These are phyloP conservation scores for Leptogaster cylindrica DNA, from an alignment of 2,888 invertebrate genomes.

Conservation along the genomic window DNA sequence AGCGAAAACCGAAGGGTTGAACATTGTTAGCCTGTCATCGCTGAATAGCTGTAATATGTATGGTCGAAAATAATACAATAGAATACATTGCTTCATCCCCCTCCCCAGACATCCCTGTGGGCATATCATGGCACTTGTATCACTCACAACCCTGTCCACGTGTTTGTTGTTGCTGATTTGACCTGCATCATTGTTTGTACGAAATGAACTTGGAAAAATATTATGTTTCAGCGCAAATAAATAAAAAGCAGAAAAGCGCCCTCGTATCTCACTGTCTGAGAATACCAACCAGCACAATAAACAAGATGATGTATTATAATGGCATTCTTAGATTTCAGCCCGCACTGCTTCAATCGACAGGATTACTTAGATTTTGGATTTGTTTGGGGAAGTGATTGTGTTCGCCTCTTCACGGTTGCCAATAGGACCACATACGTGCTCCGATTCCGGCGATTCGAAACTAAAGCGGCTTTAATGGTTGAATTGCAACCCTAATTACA, in stretches of 20 bases:
- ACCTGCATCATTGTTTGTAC: constrained; percentile 34
- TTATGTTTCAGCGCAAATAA: constrained; percentile 38
- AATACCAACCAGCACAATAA: constrained; percentile 21
- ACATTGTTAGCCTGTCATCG: constrained; percentile 13
- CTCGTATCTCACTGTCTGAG: not conserved
- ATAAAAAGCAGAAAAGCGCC: constrained; percentile 39
- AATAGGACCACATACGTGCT: too few relatives aligned
- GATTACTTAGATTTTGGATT: constrained; percentile 20
- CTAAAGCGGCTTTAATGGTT: too few relatives aligned
- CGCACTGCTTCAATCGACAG: constrained; percentile 9
- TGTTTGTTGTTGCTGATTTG: constrained; percentile 22
- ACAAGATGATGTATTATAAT: constrained; percentile 32
- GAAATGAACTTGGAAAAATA: constrained; percentile 40
- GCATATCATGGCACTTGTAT: too few relatives aligned
- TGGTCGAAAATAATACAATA: constrained; percentile 35
- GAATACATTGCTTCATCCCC: not conserved
- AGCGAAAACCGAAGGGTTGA: constrained; percentile 24
- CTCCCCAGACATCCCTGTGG: too few relatives aligned
- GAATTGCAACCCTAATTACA: too few relatives aligned
- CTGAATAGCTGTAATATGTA: constrained; percentile 30
- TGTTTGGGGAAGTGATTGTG: too few relatives aligned
- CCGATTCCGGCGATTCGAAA: too few relatives aligned
- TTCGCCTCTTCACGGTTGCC: too few relatives aligned
- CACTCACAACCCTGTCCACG: not conserved
- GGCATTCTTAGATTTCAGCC: constrained; percentile 31